These are phyloP conservation scores for Agrenia bidenticulata DNA, from an alignment of 2,888 invertebrate genomes.

Conservation along the genomic window DNA sequence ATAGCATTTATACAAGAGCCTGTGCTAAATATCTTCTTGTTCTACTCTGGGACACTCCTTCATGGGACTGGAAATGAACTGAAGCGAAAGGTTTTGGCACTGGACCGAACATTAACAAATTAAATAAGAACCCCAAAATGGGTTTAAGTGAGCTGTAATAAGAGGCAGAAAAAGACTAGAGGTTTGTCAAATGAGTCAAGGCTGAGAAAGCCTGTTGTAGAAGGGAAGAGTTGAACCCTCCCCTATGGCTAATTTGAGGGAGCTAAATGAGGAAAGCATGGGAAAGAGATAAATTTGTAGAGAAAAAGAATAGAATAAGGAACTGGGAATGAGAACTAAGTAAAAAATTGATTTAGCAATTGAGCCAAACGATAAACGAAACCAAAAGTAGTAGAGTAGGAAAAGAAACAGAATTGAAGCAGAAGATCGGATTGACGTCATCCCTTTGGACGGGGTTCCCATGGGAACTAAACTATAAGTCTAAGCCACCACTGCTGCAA, in stretches of 20 bases:
- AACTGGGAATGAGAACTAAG: slow-evolving; percentile 5
- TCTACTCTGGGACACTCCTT: too few species aligned
- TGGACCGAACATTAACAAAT: too few species aligned
- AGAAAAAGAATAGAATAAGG: neutral
- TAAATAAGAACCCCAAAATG: too few species aligned
- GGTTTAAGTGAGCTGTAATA: neutral
- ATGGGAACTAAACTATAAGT: slow-evolving; percentile 5
- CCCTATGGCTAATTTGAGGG: too few species aligned
- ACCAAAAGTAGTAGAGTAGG: neutral
- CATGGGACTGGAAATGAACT: too few species aligned
- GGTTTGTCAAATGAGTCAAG: neutral
- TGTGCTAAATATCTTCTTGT: too few species aligned
- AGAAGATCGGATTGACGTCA: slow-evolving; percentile 10
- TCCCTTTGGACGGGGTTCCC: neutral
- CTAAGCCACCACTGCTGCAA: neutral
- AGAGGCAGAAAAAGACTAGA: neutral
- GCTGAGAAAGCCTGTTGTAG: neutral
- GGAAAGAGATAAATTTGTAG: neutral
- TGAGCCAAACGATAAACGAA: neutral
- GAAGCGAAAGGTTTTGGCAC: too few species aligned
- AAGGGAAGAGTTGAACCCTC: neutral
- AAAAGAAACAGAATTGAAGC: neutral
- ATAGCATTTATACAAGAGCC: too few species aligned
- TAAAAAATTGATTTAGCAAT: slow-evolving; percentile 11
- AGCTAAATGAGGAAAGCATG: neutral